These are phyloP conservation scores for Novumbra hubbsi DNA, from an alignment of 2,797 vertebrate genomes.

Conservation along the genomic window DNA sequence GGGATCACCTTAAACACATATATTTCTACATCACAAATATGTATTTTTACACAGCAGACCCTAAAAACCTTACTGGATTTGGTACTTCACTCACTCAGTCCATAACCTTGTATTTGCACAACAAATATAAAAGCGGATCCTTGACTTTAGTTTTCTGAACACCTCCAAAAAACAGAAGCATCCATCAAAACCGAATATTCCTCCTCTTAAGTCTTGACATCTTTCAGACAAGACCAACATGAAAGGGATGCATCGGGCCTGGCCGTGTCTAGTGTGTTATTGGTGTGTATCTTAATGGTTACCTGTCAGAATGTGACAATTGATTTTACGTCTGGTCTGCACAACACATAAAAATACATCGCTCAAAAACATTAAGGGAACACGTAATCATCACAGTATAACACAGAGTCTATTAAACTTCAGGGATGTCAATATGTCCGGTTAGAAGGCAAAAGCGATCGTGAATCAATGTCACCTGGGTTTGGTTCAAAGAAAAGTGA, in stretches of 20 bases:
- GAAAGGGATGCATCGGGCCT: neutral
- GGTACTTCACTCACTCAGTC: neutral
- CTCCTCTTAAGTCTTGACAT: neutral
- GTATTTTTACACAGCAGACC: neutral
- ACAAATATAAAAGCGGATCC: neutral
- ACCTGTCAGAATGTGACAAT: conserved; percentile 13
- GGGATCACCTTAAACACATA: neutral
- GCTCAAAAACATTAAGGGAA: too few species aligned
- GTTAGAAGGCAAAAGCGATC: too few species aligned
- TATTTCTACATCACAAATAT: neutral
- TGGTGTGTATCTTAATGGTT: conserved; percentile 11
- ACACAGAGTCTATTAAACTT: too few species aligned
- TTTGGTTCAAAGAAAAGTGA: too few species aligned
- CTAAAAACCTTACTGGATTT: neutral
- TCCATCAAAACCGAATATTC: neutral
- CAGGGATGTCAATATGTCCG: too few species aligned
- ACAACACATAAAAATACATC: neutral
- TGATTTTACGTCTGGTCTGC: conserved; percentile 13
- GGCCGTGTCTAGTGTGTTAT: neutral
- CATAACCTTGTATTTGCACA: neutral
- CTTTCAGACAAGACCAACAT: neutral
- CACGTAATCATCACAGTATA: too few species aligned
- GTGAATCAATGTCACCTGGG: too few species aligned
- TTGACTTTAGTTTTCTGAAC: neutral
- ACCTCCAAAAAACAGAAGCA: neutral